A percentile compares a stretch with the other conserved stretches of the same genome.
Conservation (phyloP, 2,797 vertebrate genomes). For the Eremophila alpestris region DNA sequence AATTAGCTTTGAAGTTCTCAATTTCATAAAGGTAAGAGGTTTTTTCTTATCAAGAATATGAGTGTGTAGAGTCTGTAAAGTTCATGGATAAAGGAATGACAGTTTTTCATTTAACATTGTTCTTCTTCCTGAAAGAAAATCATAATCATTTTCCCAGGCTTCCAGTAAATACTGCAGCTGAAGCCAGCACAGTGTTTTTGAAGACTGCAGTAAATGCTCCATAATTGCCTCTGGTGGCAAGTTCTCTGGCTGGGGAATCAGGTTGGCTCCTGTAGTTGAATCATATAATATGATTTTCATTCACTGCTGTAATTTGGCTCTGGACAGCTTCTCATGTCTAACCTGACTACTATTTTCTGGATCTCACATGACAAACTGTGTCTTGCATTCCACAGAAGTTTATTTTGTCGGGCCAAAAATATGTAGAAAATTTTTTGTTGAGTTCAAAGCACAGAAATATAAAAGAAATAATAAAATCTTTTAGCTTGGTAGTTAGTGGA, state of each 20-base stretch:
- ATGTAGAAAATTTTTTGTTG: not conserved
- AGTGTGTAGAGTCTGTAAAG: not conserved
- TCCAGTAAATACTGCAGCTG: constrained; percentile 35
- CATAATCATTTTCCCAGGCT: constrained; percentile 3
- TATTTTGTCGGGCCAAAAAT: not conserved
- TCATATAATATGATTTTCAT: constrained; percentile 32
- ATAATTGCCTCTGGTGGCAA: constrained; percentile 50
- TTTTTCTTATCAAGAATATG: not conserved
- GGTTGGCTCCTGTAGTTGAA: constrained; percentile 14
- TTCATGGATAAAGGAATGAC: not conserved
- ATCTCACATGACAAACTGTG: not conserved
- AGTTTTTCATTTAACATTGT: not conserved
- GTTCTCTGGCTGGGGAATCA: constrained; percentile 25
- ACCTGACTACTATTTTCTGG: not conserved
- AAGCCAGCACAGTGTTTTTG: constrained; percentile 36
- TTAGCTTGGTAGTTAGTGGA: not conserved
- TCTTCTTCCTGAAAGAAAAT: constrained; percentile 9
- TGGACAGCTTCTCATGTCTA: constrained; percentile 42
- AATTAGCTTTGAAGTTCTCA: not conserved
- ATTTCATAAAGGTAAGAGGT: not conserved
- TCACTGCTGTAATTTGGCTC: constrained; percentile 13
- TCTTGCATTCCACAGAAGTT: not conserved
- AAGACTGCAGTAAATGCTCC: constrained; percentile 32
- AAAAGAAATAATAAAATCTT: not conserved
- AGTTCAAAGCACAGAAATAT: not conserved